Evolutionary conservation across 30 jellyfish, hydroid and myxozoan genomes (phyloP).

Genomic region (Mastigias papua): DNA sequence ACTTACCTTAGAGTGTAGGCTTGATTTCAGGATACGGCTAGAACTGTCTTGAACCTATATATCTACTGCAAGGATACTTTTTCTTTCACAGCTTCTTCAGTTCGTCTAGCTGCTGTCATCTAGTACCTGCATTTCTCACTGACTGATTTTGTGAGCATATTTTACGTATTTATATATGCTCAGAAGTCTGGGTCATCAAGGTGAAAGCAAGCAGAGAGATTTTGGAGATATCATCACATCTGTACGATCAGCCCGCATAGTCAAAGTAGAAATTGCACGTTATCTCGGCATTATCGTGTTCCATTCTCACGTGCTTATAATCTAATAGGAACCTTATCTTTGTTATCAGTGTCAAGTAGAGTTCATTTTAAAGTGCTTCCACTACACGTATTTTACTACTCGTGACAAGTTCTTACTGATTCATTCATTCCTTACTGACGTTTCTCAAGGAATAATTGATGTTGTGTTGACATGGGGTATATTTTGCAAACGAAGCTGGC

Average conservation of each 20-base stretch:
- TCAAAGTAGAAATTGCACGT: not conserved
- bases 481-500: not conserved
- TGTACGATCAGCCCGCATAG: not conserved
- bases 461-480: not conserved
- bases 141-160: not conserved
- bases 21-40: not conserved
- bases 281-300: not conserved
- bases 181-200: conserved; percentile 2
- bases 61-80: not conserved
- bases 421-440: not conserved
- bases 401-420: not conserved
- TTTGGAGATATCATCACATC: conserved; percentile 4
- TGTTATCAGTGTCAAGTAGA: not conserved
- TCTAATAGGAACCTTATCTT: not conserved
- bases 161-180: not conserved
- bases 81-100: not conserved
- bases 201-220: not conserved
- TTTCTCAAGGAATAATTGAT: not conserved
- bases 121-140: not conserved
- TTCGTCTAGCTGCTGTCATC: not conserved
- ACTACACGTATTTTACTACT: not conserved
- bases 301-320: not conserved
- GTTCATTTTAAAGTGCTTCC: not conserved
- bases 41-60: not conserved
- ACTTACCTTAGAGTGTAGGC: too few species aligned